Base-by-base conservation (phyloP, 2,888 invertebrate genomes). In the Agrochola litura region DNA sequence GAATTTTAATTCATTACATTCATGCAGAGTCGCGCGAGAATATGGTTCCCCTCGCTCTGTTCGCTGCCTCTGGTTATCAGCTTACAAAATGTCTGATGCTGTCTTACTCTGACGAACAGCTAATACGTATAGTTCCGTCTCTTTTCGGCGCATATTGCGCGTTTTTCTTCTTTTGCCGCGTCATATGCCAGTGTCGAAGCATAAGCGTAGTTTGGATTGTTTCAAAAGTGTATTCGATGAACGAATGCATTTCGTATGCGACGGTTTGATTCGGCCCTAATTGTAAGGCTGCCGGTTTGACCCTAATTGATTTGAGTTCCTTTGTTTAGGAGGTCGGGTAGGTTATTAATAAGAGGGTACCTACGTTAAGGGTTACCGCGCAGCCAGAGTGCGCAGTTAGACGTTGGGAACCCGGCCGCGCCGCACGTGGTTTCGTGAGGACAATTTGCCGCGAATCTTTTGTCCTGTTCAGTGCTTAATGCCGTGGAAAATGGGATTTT, bases 141-240 rank as follows among this genome's bases (percentile, higher is more conserved):
- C 95, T 93, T 92, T 96, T 93, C 86, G 89, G 90, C 95, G 94
- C 93, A 94, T 94, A 95, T 95, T 96, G 95, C 95, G 95, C 96
- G 96, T 96, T 96, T 96, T 96, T 96, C 96, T 96, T 95, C 95
- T 96, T 96, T 96, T 96, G 95, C 94, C 96, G 95, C 95, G 96
- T 95, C 96, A 95, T 95, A 95, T 94, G 95, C 93, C 92, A 93
- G 93, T 94, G 93, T 93, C 92, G 93, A 94, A 92, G 92, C 91
- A 93, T 92, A 93, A 94, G 90, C 92, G 92, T 92, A 92, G 92
- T 92, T 93, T 90, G 90, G 88, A 92, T 92, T 92, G 91, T 93
- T 94, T 91, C 91, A 93, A 92, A 92, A 93, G 91, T 92, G 90
- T 89, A 90, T 89, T 86, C 90, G 90, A 86, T 88, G 85, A 89